Evolutionary conservation across 2,888 invertebrate species (phyloP).

Genomic region (Alsophila aescularia): DNA sequence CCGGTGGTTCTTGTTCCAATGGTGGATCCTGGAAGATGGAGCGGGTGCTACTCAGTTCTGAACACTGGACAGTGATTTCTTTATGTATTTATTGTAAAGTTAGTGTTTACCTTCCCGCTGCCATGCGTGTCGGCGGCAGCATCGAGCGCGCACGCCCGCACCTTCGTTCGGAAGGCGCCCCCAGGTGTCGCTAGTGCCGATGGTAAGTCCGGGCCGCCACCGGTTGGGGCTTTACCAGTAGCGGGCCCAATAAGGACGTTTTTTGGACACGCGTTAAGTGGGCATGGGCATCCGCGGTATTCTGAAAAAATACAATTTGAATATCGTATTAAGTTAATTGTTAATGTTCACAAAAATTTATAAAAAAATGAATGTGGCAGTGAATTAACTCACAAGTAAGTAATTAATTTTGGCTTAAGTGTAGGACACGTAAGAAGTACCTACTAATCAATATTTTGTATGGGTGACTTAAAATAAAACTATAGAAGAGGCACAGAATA

Average conservation of each 20-base stretch:
- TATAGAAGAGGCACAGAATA: too few relatives aligned
- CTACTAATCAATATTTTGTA: too few relatives aligned
- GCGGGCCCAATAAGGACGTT: conserved; percentile 99
- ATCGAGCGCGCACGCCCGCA: conserved; percentile 75
- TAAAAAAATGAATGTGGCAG: too few relatives aligned
- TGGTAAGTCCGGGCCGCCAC: conserved; percentile 83
- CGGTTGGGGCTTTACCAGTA: conserved; percentile 96
- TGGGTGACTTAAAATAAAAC: too few relatives aligned
- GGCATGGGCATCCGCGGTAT: conserved; percentile 91
- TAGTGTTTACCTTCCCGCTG: conserved; percentile 72
- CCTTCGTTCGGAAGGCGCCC: conserved; percentile 82
- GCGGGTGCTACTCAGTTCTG: not conserved
- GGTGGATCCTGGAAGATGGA: conserved; percentile 67
- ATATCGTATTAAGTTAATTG: too few relatives aligned
- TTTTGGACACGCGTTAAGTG: conserved; percentile 98
- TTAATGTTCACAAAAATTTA: too few relatives aligned
- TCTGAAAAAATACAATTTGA: conserved; percentile 58
- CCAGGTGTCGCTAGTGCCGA: conserved; percentile 75
- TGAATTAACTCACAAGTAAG: too few relatives aligned
- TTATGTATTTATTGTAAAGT: not conserved
- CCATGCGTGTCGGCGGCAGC: conserved; percentile 72
- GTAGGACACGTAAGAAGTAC: too few relatives aligned
- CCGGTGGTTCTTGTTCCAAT: conserved; percentile 67
- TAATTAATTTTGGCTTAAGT: too few relatives aligned
- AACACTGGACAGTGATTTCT: not conserved